A percentile compares a stretch with the other conserved stretches of the same genome.
phyloP scores from a whole-genome alignment of 2,888 invertebrate species.

The Drosophila paracracens region DNA sequence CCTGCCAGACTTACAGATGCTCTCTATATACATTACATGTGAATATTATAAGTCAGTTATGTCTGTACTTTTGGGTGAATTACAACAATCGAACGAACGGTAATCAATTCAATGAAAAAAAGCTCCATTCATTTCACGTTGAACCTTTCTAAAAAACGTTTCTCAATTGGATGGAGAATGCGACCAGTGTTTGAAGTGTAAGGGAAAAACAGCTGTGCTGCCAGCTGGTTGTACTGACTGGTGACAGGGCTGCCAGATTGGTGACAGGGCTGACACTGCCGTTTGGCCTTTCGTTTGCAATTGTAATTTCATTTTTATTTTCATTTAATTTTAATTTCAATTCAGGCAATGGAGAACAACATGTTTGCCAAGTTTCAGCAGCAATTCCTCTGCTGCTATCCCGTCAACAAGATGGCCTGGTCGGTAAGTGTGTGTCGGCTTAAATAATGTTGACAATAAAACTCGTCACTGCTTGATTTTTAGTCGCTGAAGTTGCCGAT shows the following conservation, averaged over 20 bases:
- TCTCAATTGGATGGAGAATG: neutral
- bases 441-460: neutral
- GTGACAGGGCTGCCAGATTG: slow-evolving; percentile 40
- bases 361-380: slow-evolving; percentile 61
- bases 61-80: neutral
- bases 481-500: slow-evolving; percentile 56
- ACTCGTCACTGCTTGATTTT: neutral
- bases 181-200: neutral
- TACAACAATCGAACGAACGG: neutral
- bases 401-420: slow-evolving; percentile 78
- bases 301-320: neutral
- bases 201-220: slow-evolving; percentile 31
- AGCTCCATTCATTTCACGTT: neutral
- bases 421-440: slow-evolving; percentile 43
- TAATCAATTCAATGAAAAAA: neutral
- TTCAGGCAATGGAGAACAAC: slow-evolving; percentile 34
- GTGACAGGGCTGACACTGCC: slow-evolving; percentile 6
- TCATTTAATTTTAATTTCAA: neutral
- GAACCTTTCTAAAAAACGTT: neutral
- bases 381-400: slow-evolving; percentile 82
- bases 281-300: neutral
- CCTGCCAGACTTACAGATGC: slow-evolving; percentile 1
- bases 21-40: slow-evolving; percentile 4
- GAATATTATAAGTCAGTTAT: neutral
- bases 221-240: slow-evolving; percentile 21